phyloP scores from a whole-genome alignment of 2,113 vertebrate species.

The Brienomyrus brachyistius region DNA sequence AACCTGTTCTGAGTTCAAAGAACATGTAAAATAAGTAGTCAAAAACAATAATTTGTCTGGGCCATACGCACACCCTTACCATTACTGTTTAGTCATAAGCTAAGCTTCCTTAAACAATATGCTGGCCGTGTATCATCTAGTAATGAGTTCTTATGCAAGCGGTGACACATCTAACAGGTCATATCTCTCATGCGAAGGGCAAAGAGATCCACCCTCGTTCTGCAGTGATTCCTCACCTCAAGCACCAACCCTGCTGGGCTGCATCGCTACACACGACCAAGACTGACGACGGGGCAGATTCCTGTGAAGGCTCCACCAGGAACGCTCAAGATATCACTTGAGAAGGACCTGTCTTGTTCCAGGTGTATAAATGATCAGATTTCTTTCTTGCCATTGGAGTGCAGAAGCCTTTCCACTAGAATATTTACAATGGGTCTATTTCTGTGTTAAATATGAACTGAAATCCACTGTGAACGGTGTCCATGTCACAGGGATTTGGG shows the following conservation, averaged over 20 bases:
- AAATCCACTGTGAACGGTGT: background rate
- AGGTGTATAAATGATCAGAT: background rate
- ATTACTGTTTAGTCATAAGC: background rate
- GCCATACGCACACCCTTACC: background rate
- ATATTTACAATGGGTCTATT: background rate
- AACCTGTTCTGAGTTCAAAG: background rate
- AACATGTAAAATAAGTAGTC: background rate
- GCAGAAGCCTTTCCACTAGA: background rate
- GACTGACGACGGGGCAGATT: background rate
- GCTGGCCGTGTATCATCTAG: background rate
- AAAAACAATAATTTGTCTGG: background rate
- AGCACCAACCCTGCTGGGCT: background rate
- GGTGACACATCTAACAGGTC: background rate
- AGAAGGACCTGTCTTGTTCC: background rate
- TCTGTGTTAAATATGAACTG: background rate
- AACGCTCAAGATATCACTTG: background rate
- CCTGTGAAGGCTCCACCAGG: background rate
- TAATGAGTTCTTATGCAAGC: background rate
- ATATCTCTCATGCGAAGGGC: background rate
- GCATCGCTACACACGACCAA: background rate
- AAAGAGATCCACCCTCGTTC: background rate
- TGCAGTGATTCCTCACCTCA: background rate
- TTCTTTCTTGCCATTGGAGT: background rate
- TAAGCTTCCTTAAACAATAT: background rate
- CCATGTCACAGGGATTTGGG: background rate